These are phyloP conservation scores for Drosophila elegans DNA, from an alignment of 1,140 invertebrate genomes.

Conservation along the genomic window DNA sequence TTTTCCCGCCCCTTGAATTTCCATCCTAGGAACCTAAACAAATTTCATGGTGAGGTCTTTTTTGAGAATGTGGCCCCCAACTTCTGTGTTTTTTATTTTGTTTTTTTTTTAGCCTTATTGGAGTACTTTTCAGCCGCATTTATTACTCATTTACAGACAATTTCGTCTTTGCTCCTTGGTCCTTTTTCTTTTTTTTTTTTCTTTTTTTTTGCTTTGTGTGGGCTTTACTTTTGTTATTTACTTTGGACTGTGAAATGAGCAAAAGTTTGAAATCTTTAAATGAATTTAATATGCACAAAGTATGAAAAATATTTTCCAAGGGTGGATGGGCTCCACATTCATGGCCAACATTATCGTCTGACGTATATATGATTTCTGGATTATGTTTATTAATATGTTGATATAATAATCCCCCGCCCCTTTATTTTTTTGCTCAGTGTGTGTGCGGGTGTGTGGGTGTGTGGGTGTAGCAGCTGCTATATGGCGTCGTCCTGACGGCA, in stretches of 20 bases:
- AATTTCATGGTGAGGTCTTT: slow-evolving; percentile 59
- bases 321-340: neutral
- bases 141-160: slow-evolving; percentile 80
- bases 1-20: neutral
- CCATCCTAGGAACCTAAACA: slow-evolving; percentile 53
- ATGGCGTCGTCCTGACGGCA: slow-evolving; percentile 38
- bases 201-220: slow-evolving; percentile 4
- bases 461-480: slow-evolving; percentile 26
- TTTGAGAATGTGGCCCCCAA: slow-evolving; percentile 27
- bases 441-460: neutral
- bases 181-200: slow-evolving; percentile 15
- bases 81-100: neutral
- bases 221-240: slow-evolving; percentile 63
- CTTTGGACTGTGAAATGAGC: slow-evolving; percentile 70
- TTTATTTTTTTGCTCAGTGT: neutral
- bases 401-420: slow-evolving; percentile 33
- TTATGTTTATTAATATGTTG: slow-evolving; percentile 55
- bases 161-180: slow-evolving; percentile 27
- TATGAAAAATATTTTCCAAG: slow-evolving; percentile 30
- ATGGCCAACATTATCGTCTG: slow-evolving; percentile 10
- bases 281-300: slow-evolving; percentile 71
- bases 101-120: slow-evolving; percentile 16
- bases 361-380: slow-evolving; percentile 56
- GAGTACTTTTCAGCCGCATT: slow-evolving; percentile 57
- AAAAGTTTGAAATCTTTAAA: slow-evolving; percentile 75